phyloP scores from a whole-genome alignment of 2,113 vertebrate genomes.

The Myodes glareolus region DNA sequence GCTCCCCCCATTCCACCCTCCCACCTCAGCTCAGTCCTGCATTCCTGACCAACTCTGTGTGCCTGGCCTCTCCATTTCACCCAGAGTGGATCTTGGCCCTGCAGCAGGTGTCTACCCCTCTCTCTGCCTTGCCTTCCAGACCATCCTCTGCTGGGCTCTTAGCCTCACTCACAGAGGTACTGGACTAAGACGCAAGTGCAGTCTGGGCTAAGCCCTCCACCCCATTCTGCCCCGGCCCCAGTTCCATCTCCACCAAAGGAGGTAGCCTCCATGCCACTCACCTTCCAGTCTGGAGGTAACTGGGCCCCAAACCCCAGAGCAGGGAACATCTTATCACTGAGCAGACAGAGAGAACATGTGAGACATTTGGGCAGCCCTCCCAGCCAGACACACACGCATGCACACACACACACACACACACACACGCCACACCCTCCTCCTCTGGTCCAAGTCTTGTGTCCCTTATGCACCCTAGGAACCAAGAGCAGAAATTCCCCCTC shows the following conservation, averaged over 20 bases:
- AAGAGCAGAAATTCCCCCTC: not conserved
- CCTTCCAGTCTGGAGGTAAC: constrained; percentile 99
- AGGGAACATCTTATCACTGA: constrained; percentile 99
- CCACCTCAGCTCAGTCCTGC: too few species aligned
- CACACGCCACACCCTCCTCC: not conserved
- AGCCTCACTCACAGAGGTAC: not conserved
- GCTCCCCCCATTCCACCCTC: too few species aligned
- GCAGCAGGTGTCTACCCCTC: not conserved
- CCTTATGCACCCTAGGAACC: not conserved
- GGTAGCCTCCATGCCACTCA: constrained; percentile 64
- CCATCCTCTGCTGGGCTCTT: not conserved
- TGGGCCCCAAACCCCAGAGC: constrained; percentile 98
- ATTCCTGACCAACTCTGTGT: not conserved
- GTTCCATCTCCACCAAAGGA: not conserved
- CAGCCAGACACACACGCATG: too few species aligned
- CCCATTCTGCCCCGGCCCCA: not conserved
- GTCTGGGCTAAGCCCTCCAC: not conserved
- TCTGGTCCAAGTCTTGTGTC: not conserved
- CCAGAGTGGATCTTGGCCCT: not conserved
- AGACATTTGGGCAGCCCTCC: not conserved
- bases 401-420: too few species aligned
- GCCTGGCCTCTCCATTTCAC: not conserved
- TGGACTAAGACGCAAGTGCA: not conserved
- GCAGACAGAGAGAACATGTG: constrained; percentile 62
- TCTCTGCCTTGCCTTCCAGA: not conserved